Conservation (phyloP, 2,797 vertebrate species). For the Danio albolineatus region DNA sequence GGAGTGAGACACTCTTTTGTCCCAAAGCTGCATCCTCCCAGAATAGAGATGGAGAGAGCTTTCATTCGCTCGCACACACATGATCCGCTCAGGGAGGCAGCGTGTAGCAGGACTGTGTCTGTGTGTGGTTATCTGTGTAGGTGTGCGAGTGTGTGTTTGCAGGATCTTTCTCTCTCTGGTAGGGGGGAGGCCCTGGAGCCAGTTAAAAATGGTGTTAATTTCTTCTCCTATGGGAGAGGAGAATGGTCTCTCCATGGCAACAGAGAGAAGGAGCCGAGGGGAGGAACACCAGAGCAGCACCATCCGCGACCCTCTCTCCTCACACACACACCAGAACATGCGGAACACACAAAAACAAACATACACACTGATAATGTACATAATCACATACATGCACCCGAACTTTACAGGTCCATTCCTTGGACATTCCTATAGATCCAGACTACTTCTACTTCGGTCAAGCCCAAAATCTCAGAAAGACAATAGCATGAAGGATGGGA, state of each 20-base stretch:
- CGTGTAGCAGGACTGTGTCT: constrained; percentile 47
- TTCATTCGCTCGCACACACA: constrained; percentile 44
- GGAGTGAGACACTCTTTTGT: constrained; percentile 63
- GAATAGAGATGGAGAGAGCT: constrained; percentile 60
- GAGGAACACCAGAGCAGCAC: constrained; percentile 79
- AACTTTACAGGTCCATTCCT: constrained; percentile 56
- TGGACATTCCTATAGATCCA: neutral
- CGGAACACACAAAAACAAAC: constrained; percentile 54
- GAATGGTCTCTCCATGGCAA: constrained; percentile 87
- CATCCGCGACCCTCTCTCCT: constrained; percentile 81
- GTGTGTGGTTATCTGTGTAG: constrained; percentile 55
- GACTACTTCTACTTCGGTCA: neutral
- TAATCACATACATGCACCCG: constrained; percentile 43
- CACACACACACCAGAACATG: constrained; percentile 50
- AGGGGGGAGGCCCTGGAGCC: constrained; percentile 81
- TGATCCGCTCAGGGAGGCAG: constrained; percentile 45
- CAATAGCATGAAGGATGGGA: constrained; percentile 1
- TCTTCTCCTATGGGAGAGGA: constrained; percentile 86
- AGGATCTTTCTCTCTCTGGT: constrained; percentile 70
- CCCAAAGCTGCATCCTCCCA: constrained; percentile 64
- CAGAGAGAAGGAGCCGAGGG: constrained; percentile 84
- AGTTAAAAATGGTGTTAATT: constrained; percentile 89
- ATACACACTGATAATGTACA: constrained; percentile 48
- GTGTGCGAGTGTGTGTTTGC: constrained; percentile 56
- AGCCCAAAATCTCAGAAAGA: constrained; percentile 12